These are phyloP conservation scores for Pollenia angustigena DNA, from an alignment of 2,888 invertebrate species.

Conservation along the genomic window DNA sequence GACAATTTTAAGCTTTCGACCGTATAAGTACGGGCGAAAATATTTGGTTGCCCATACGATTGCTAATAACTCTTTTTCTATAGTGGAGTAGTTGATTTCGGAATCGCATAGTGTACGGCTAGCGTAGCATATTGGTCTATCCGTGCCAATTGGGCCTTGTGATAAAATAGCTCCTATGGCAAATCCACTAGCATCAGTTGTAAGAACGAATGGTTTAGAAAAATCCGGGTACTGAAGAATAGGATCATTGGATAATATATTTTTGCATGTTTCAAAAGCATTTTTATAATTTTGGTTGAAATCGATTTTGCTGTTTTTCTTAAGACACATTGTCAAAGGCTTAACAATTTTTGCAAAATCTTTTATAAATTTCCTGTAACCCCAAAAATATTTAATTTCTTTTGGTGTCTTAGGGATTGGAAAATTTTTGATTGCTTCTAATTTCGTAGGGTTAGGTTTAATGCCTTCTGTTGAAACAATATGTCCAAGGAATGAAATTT, in stretches of 20 bases:
- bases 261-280: slow-evolving; percentile 70
- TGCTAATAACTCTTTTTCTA: slow-evolving; percentile 44
- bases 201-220: slow-evolving; percentile 77
- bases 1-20: slow-evolving; percentile 7
- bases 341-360: no score
- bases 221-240: slow-evolving; percentile 76
- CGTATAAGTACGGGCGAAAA: slow-evolving; percentile 26
- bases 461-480: slow-evolving; percentile 21
- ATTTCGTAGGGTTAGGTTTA: neutral
- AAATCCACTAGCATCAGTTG: slow-evolving; percentile 78
- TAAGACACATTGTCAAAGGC: slow-evolving; percentile 64
- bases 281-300: slow-evolving; percentile 36
- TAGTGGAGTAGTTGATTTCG: slow-evolving; percentile 75
- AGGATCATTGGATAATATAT: neutral
- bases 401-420: no score
- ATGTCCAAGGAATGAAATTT: slow-evolving; percentile 25
- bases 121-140: slow-evolving; percentile 75
- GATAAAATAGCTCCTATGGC: slow-evolving; percentile 77
- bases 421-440: slow-evolving; percentile 16
- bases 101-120: slow-evolving; percentile 13
- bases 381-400: no score
- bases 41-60: slow-evolving; percentile 21
- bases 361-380: no score
- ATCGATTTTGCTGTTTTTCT: slow-evolving; percentile 40
- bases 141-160: slow-evolving; percentile 76